Percentiles rank a stretch among this genome's conserved stretches.
phyloP scores from a whole-genome alignment of 1,140 invertebrate genomes.

The Tetraneura akinire region DNA sequence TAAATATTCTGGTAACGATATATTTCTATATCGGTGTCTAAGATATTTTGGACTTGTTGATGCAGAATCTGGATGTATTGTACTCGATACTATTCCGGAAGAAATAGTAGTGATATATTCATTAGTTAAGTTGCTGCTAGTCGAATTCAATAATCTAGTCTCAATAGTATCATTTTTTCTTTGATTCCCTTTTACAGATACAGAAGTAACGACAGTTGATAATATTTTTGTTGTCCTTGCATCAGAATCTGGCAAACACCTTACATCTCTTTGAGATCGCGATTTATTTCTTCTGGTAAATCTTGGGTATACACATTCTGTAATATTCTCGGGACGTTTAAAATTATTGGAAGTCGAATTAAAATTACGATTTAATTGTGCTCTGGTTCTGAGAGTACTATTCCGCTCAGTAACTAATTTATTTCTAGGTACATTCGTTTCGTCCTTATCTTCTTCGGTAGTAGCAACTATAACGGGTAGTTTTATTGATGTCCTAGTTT shows the following conservation, averaged over 20 bases:
- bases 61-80: not conserved
- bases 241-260: conserved; percentile 16
- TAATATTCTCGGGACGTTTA: not conserved
- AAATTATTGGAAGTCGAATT: not conserved
- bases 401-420: not conserved
- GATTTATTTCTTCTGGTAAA: conserved; percentile 19
- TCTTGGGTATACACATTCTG: conserved; percentile 16
- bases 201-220: conserved; percentile 36
- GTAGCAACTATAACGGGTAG: not conserved
- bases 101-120: not conserved
- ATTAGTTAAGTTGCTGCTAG: not conserved
- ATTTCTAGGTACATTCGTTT: not conserved
- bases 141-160: too few relatives aligned
- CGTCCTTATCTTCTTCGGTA: not conserved
- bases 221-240: conserved; percentile 10
- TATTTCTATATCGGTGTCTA: conserved; percentile 13
- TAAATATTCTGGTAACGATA: conserved; percentile 35
- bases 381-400: not conserved
- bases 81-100: not conserved
- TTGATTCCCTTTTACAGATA: conserved; percentile 8
- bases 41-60: not conserved
- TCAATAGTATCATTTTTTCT: not conserved
- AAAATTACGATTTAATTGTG: not conserved
- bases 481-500: not conserved
- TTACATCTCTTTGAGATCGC: not conserved